Evolutionary conservation across 2,113 vertebrate genomes (phyloP).

Genomic region (Synodontis membranacea): DNA sequence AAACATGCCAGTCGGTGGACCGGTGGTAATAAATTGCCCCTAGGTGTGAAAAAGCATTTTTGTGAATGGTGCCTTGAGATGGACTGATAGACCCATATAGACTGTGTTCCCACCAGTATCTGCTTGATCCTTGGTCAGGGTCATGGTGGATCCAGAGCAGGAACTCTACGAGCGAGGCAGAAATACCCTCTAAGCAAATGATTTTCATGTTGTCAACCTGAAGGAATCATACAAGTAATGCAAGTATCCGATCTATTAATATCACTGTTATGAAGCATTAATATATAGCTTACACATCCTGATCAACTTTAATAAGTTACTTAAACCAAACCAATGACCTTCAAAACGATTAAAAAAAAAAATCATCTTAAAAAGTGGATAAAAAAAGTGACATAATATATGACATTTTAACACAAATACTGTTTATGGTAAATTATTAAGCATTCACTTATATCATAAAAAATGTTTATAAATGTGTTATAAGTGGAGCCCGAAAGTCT

Average conservation of each 20-base stretch:
- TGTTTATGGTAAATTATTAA: neutral
- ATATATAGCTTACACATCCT: neutral
- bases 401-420: neutral
- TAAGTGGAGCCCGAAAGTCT: neutral
- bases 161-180: neutral
- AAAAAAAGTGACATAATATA: neutral
- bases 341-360: neutral
- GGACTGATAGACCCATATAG: neutral
- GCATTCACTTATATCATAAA: neutral
- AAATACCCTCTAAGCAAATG: neutral
- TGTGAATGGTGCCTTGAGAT: neutral
- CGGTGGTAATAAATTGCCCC: neutral
- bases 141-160: neutral
- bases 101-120: neutral
- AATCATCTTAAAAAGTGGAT: neutral
- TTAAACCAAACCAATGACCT: neutral
- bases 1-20: neutral
- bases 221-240: neutral
- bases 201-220: neutral
- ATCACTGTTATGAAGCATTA: neutral
- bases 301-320: neutral
- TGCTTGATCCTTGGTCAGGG: neutral
- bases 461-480: neutral
- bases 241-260: neutral
- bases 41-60: neutral